A percentile compares a stretch with the other conserved stretches of the same genome.
Evolutionary conservation across 2,113 vertebrate genomes (phyloP).

Genomic region (Bostrychus sinensis): DNA sequence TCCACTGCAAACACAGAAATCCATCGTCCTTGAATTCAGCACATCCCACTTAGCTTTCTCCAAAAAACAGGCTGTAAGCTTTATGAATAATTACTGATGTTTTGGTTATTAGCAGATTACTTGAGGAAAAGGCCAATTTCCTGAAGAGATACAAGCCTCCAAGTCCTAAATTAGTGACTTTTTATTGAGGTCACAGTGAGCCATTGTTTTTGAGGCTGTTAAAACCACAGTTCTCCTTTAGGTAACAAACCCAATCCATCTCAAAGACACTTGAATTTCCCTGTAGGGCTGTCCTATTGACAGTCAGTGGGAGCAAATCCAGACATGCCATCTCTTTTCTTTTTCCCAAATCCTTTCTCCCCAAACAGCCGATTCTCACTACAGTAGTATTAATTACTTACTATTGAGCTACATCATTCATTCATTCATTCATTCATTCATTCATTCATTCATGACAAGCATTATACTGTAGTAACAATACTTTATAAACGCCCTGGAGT

Average conservation of each 20-base stretch:
- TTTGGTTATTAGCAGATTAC: conserved; percentile 12
- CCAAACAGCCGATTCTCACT: not conserved
- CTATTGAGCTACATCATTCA: no score
- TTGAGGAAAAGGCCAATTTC: conserved; percentile 11
- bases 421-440: no score
- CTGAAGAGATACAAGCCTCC: conserved; percentile 10
- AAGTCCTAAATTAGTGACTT: not conserved
- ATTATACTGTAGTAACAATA: no score
- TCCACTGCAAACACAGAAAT: not conserved
- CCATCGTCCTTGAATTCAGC: not conserved
- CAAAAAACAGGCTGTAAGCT: conserved; percentile 2
- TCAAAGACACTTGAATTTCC: conserved; percentile 24
- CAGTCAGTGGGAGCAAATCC: conserved; percentile 4
- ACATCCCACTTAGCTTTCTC: not conserved
- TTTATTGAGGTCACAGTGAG: conserved; percentile 19
- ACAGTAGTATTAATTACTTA: no score
- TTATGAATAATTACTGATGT: conserved; percentile 33
- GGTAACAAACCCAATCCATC: conserved; percentile 10
- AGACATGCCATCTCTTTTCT: conserved; percentile 15
- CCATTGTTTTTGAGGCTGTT: conserved; percentile 21
- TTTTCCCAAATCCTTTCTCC: not conserved
- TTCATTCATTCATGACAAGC: no score
- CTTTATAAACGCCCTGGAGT: no score
- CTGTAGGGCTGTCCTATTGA: conserved; percentile 14
- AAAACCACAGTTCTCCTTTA: conserved; percentile 4